A percentile compares a stretch with the other conserved stretches of the same genome.
Evolutionary conservation across 2,797 vertebrate species (phyloP).

Genomic region (Crocodylus rhombifer): DNA sequence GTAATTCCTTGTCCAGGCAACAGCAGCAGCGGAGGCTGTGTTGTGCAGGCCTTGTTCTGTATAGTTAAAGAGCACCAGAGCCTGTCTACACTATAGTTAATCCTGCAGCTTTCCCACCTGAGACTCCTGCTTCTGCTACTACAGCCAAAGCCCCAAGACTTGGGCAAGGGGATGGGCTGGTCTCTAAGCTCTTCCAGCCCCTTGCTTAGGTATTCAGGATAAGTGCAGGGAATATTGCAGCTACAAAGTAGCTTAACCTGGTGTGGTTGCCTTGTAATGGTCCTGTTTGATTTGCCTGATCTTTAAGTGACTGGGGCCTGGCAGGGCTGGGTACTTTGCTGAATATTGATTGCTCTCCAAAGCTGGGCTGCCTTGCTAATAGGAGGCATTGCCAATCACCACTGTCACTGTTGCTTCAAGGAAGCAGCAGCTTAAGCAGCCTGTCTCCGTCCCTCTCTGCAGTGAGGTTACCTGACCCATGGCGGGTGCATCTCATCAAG

Average conservation of each 20-base stretch:
- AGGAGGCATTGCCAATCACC: background rate
- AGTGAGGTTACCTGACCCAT: background rate
- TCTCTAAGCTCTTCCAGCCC: background rate
- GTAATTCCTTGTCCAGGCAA: background rate
- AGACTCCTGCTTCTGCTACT: background rate
- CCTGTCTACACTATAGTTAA: background rate
- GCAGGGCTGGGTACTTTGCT: background rate
- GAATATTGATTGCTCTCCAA: background rate
- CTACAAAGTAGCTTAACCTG: background rate
- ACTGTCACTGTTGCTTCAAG: no score
- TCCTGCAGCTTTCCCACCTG: background rate
- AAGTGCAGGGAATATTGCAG: background rate
- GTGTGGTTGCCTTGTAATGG: background rate
- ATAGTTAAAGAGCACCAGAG: background rate
- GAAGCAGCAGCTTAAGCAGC: background rate
- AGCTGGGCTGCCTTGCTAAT: background rate
- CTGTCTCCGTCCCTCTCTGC: background rate
- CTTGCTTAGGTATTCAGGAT: background rate
- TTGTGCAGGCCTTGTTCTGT: background rate
- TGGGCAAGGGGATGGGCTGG: background rate
- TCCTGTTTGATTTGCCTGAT: background rate
- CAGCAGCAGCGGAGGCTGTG: background rate
- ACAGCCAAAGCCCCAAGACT: background rate
- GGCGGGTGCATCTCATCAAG: background rate
- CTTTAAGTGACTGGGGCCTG: background rate